Conservation (phyloP, 2,113 vertebrate genomes). For the Dendropsophus ebraccatus region DNA sequence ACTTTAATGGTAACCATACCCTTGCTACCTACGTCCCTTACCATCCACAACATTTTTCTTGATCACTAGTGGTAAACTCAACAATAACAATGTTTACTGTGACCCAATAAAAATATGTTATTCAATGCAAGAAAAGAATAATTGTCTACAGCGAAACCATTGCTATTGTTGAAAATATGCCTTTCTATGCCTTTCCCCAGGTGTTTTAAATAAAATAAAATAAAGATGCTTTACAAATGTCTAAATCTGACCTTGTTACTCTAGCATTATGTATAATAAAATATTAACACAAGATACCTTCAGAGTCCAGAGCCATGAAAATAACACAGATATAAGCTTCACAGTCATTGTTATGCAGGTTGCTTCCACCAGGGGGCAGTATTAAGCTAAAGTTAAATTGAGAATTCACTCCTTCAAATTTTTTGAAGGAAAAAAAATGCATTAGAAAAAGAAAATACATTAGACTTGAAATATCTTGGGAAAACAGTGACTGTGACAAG, state of each 20-base stretch:
- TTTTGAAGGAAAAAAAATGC: background rate
- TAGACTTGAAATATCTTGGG: slow-evolving; percentile 43
- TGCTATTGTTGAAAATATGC: too few relatives aligned
- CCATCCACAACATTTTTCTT: too few relatives aligned
- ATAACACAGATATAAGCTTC: background rate
- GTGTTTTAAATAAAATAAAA: too few relatives aligned
- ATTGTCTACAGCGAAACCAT: too few relatives aligned
- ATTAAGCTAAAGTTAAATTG: slow-evolving; percentile 36
- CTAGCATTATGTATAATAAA: background rate
- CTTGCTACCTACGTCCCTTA: too few relatives aligned
- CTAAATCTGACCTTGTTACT: background rate
- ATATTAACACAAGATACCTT: background rate
- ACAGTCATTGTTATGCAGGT: background rate
- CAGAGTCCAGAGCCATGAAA: background rate
- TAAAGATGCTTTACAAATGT: too few relatives aligned
- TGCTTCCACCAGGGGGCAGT: slow-evolving; percentile 50
- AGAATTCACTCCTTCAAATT: background rate
- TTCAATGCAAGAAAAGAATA: too few relatives aligned
- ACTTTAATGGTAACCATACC: too few relatives aligned
- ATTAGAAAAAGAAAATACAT: background rate
- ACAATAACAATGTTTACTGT: too few relatives aligned
- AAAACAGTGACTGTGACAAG: slow-evolving; percentile 39
- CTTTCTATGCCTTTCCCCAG: too few relatives aligned
- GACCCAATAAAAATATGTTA: too few relatives aligned
- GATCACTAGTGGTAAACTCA: too few relatives aligned